phyloP scores from a whole-genome alignment of 92 coral and sea anemone genomes.

The Paragorgia papillata region DNA sequence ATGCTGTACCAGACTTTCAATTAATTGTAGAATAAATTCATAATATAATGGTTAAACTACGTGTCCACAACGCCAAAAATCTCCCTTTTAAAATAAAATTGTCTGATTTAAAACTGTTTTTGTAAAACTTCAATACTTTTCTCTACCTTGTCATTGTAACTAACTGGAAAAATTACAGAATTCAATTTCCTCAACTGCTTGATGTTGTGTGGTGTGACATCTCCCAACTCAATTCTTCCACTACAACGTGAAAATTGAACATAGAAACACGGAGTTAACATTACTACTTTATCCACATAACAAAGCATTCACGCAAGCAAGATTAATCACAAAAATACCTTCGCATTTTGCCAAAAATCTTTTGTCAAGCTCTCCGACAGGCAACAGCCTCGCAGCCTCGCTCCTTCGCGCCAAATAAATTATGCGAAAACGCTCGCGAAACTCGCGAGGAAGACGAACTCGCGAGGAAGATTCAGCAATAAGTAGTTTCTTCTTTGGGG shows the following conservation, averaged over 20 bases:
- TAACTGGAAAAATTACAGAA: conserved; percentile 96
- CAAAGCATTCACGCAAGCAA: not conserved
- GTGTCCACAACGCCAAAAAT: too few species aligned
- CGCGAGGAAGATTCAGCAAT: conserved; percentile 3
- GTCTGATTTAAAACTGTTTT: too few species aligned
- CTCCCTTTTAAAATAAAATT: too few species aligned
- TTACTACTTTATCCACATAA: not conserved
- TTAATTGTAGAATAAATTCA: too few species aligned
- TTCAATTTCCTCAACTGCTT: conserved; percentile 94
- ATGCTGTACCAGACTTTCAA: too few species aligned
- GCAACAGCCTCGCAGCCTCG: not conserved
- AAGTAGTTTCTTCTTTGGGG: too few species aligned
- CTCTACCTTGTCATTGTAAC: conserved; percentile 91
- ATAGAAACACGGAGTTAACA: not conserved
- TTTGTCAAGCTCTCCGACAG: not conserved
- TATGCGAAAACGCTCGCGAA: conserved; percentile 20
- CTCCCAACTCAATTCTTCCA: conserved; percentile 94
- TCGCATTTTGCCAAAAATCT: conserved; percentile 27
- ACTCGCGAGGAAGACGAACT: not conserved
- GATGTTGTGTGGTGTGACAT: conserved; percentile 96
- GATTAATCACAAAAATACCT: not conserved
- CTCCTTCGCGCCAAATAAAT: conserved; percentile 20
- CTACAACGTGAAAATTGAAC: not conserved
- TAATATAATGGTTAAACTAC: too few species aligned
- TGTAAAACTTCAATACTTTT: too few species aligned